These are phyloP conservation scores for Parauchenoglanis ngamensis DNA, from an alignment of 2,797 vertebrate species.

Conservation along the genomic window DNA sequence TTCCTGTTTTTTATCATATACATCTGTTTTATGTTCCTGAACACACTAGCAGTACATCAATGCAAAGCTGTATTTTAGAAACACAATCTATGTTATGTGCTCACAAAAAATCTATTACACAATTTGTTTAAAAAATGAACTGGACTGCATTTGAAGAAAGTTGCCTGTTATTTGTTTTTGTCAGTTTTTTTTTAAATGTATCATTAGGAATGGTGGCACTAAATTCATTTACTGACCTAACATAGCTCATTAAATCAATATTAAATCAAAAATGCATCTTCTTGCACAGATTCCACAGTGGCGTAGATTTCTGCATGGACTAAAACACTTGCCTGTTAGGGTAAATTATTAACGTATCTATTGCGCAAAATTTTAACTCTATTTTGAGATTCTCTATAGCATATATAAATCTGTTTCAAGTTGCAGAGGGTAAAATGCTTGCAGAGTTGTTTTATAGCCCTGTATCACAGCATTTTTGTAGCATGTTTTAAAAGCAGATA, in stretches of 20 bases:
- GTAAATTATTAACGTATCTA: conserved; percentile 18
- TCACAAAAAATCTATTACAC: background rate
- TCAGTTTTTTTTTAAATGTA: background rate
- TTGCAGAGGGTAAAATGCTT: conserved; percentile 9
- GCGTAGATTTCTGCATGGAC: conserved; percentile 6
- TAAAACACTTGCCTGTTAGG: background rate
- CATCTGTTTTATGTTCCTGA: conserved; percentile 19
- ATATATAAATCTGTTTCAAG: conserved; percentile 12
- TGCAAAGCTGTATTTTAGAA: background rate
- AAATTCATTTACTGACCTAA: conserved; percentile 15
- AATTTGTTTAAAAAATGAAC: background rate
- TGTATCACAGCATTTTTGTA: conserved; percentile 28
- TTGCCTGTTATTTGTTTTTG: background rate
- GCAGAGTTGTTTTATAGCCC: background rate
- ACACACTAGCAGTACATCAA: conserved; percentile 5
- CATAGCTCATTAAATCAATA: conserved; percentile 23
- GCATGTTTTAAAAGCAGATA: background rate
- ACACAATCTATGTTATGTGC: background rate
- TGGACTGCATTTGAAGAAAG: background rate
- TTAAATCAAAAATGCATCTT: conserved; percentile 4
- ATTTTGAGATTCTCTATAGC: background rate
- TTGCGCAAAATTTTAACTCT: background rate
- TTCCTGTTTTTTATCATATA: background rate
- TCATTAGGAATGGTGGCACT: conserved; percentile 1
- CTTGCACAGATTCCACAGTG: conserved; percentile 4